Evolutionary conservation across 2,113 vertebrate genomes (phyloP).

Genomic region (Anarhynchus alexandrinus): DNA sequence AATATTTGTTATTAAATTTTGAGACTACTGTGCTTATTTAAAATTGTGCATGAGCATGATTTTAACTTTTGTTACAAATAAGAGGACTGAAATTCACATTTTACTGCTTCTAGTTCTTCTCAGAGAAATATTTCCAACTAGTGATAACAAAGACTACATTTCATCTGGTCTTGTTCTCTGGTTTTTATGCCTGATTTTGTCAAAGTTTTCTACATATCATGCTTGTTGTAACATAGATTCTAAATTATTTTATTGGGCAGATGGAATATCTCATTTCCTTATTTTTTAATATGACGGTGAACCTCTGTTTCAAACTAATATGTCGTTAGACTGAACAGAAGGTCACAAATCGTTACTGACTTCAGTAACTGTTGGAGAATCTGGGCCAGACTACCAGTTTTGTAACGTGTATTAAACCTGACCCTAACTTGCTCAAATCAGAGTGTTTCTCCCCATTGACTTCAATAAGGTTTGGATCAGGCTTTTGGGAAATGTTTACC

Average conservation of each 20-base stretch:
- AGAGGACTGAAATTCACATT: neutral
- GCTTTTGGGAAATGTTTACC: neutral
- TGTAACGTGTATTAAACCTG: neutral
- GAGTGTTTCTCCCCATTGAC: neutral
- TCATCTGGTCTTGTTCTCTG: neutral
- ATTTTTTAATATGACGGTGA: neutral
- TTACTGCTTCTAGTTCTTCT: neutral
- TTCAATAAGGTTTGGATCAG: neutral
- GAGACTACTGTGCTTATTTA: neutral
- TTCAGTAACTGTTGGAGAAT: neutral
- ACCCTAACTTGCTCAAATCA: neutral
- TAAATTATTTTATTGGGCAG: neutral
- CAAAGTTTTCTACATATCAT: neutral
- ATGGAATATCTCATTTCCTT: neutral
- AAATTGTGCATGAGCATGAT: accelerated
- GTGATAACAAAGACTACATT: neutral
- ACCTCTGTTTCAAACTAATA: neutral
- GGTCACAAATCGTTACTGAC: neutral
- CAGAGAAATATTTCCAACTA: neutral
- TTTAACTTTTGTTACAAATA: neutral
- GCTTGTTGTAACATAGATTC: neutral
- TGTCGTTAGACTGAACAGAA: neutral
- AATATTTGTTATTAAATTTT: neutral
- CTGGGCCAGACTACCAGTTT: neutral
- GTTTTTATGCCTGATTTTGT: neutral